A percentile compares a stretch with the other conserved stretches of the same genome.
These are phyloP conservation scores for Phocoena phocoena DNA, from an alignment of 2,113 vertebrate genomes.

Conservation along the genomic window DNA sequence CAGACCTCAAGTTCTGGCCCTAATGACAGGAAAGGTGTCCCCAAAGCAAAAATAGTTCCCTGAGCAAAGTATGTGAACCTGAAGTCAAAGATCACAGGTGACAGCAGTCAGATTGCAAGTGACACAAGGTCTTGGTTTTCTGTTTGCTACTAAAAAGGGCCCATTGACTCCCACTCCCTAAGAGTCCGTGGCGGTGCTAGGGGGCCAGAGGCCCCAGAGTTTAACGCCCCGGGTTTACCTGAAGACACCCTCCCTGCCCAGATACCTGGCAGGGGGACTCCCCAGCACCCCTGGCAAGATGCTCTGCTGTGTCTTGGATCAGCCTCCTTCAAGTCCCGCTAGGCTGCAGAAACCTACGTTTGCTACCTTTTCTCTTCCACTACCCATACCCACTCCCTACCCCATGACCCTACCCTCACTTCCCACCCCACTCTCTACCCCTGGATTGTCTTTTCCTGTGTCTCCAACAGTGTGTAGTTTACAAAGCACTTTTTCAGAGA, in stretches of 20 bases:
- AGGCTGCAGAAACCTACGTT: neutral
- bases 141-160: neutral
- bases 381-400: no score
- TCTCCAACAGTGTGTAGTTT: neutral
- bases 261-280: neutral
- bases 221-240: neutral
- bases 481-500: neutral
- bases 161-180: neutral
- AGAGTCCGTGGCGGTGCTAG: neutral
- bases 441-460: neutral
- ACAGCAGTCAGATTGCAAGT: neutral
- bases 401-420: no score
- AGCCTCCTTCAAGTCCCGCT: neutral
- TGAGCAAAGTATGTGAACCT: neutral
- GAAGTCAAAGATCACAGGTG: neutral
- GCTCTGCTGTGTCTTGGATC: neutral
- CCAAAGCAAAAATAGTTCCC: neutral
- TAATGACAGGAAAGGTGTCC: neutral
- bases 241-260: neutral
- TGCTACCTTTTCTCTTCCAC: neutral
- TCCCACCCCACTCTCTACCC: neutral
- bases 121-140: neutral
- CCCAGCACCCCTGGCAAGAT: neutral
- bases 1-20: neutral
- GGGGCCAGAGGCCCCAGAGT: neutral